Evolutionary conservation across 2,888 invertebrate species (phyloP).

Genomic region (Epirrhoe alternata): DNA sequence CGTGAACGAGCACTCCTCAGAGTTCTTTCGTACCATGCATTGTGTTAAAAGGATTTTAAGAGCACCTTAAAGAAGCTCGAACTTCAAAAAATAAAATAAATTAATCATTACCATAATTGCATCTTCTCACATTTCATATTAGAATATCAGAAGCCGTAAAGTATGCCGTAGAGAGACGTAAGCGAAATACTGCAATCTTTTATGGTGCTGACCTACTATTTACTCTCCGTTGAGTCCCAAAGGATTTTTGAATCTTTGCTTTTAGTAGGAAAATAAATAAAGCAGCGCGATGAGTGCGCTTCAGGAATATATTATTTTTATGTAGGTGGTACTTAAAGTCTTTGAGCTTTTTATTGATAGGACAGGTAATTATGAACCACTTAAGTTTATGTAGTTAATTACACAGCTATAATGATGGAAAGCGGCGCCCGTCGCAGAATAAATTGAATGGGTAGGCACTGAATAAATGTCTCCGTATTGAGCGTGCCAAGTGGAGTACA

Average conservation of each 20-base stretch:
- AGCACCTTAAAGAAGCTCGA: no score
- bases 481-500: conserved; percentile 47
- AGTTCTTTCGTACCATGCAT: not conserved
- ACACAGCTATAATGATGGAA: conserved; percentile 35
- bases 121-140: conserved; percentile 7
- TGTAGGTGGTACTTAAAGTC: no score
- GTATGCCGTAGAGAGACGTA: conserved; percentile 25
- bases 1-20: not conserved
- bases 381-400: conserved; percentile 43
- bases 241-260: conserved; percentile 34
- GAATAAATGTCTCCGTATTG: conserved; percentile 48
- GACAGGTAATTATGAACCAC: conserved; percentile 30
- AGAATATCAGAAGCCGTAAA: conserved; percentile 20
- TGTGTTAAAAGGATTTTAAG: no score
- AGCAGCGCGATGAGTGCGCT: conserved; percentile 7
- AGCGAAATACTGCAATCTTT: conserved; percentile 33
- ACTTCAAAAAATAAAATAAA: no score
- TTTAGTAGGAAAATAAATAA: conserved; percentile 25
- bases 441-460: conserved; percentile 46
- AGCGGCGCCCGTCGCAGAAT: conserved; percentile 45
- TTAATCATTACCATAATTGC: conserved; percentile 1
- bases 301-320: conserved; percentile 1
- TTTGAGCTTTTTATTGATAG: not conserved
- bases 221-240: conserved; percentile 36
- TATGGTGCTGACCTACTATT: conserved; percentile 38